These are phyloP conservation scores for Clunio marinus DNA, from an alignment of 2,888 invertebrate species.

Conservation along the genomic window DNA sequence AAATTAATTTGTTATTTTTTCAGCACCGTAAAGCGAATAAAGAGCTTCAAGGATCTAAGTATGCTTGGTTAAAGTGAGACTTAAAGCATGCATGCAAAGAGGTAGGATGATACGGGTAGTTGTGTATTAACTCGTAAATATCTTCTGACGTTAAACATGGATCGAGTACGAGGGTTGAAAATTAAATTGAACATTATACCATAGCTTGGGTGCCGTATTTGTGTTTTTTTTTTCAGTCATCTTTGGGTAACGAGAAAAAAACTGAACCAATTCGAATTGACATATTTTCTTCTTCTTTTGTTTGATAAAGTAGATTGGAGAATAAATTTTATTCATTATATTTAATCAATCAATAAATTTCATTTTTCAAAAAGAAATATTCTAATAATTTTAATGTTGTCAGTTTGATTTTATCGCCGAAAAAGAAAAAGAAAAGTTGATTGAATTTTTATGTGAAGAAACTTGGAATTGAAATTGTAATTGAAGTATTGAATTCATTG, in stretches of 20 bases:
- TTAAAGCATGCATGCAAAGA: too few species aligned
- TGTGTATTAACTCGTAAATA: constrained; percentile 21
- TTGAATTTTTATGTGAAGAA: neutral
- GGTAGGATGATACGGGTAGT: neutral
- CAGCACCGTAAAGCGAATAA: too few species aligned
- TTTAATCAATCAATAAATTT: constrained; percentile 5
- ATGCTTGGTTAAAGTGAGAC: too few species aligned
- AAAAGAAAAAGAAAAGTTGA: neutral
- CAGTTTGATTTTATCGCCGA: neutral
- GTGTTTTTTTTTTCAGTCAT: neutral
- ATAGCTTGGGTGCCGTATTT: neutral
- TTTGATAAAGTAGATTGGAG: too few species aligned
- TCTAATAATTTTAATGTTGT: constrained; percentile 15
- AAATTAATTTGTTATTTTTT: constrained; percentile 22
- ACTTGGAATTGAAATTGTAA: neutral
- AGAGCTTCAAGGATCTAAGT: too few species aligned
- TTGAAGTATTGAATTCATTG: neutral
- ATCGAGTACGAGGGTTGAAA: neutral
- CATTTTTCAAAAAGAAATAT: neutral
- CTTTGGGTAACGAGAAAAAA: neutral
- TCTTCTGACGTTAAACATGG: neutral
- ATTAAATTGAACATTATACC: neutral
- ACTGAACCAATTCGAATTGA: neutral
- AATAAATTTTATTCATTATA: too few species aligned
- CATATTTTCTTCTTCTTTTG: too few species aligned